phyloP scores from a whole-genome alignment of 2,888 invertebrate species.

The Poecilobothrus nobilitatus region DNA sequence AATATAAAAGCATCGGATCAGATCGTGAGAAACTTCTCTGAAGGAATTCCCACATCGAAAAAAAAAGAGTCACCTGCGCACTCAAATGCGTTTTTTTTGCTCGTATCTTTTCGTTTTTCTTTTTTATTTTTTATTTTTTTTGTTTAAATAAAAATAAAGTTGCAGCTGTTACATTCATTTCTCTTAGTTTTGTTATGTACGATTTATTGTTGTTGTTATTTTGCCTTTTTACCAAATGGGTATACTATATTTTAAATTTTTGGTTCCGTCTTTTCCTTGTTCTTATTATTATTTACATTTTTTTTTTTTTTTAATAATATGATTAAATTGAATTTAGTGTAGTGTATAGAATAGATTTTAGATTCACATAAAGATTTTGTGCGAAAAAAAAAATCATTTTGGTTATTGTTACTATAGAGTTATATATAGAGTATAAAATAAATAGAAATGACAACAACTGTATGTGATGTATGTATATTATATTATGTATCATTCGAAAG shows the following conservation, averaged over 20 bases:
- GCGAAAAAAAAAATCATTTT: neutral
- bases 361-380: neutral
- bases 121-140: neutral
- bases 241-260: neutral
- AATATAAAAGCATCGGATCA: neutral
- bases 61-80: slow-evolving; percentile 25
- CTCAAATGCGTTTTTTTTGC: slow-evolving; percentile 17
- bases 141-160: neutral
- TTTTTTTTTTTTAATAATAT: neutral
- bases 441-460: neutral
- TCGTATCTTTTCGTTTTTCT: slow-evolving; percentile 8
- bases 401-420: too few species aligned
- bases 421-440: too few species aligned
- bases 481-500: slow-evolving; percentile 13
- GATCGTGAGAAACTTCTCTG: slow-evolving; percentile 44
- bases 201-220: neutral
- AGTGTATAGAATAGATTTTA: neutral
- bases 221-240: neutral
- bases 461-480: neutral
- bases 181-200: neutral
- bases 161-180: slow-evolving; percentile 11
- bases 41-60: slow-evolving; percentile 41
- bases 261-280: neutral
- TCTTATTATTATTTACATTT: neutral
- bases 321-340: neutral